Conservation (phyloP, 1,140 invertebrate genomes). For the Listronotus bonariensis region DNA sequence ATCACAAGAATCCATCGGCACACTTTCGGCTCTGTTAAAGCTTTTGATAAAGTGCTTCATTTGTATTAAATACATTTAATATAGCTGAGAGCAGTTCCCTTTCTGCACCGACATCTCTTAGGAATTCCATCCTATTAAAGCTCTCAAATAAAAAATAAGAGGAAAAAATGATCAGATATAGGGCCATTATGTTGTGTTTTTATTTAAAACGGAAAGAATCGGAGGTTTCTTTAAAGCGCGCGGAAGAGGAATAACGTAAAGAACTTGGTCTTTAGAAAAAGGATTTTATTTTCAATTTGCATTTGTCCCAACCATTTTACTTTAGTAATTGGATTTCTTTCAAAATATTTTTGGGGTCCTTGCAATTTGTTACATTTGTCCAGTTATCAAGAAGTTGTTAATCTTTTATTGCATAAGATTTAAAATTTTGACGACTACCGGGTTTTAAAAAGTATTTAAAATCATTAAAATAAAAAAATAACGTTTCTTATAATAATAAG, state of each 20-base stretch:
- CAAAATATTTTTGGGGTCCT: neutral
- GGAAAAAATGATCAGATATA: slow-evolving; percentile 28
- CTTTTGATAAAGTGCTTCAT: slow-evolving; percentile 1
- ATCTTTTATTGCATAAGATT: neutral
- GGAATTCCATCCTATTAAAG: slow-evolving; percentile 20
- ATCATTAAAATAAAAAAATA: no score
- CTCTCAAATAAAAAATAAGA: slow-evolving; percentile 17
- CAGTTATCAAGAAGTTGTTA: neutral
- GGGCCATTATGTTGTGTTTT: slow-evolving; percentile 25
- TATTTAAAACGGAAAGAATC: slow-evolving; percentile 29
- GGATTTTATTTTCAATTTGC: slow-evolving; percentile 32
- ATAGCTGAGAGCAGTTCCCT: neutral
- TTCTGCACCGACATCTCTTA: neutral
- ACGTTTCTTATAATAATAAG: no score
- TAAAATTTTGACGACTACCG: no score
- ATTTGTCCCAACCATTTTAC: slow-evolving; percentile 15
- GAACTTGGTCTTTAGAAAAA: slow-evolving; percentile 15
- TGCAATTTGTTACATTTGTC: slow-evolving; percentile 20
- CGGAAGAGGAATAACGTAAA: slow-evolving; percentile 10
- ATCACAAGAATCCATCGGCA: no score
- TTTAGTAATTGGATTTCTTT: slow-evolving; percentile 29
- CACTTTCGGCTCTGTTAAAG: no score
- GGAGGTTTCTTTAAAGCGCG: slow-evolving; percentile 15
- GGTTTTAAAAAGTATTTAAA: no score
- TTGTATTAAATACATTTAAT: neutral